phyloP scores from a whole-genome alignment of 2,797 vertebrate genomes.

The Micropoecilia bifurca region DNA sequence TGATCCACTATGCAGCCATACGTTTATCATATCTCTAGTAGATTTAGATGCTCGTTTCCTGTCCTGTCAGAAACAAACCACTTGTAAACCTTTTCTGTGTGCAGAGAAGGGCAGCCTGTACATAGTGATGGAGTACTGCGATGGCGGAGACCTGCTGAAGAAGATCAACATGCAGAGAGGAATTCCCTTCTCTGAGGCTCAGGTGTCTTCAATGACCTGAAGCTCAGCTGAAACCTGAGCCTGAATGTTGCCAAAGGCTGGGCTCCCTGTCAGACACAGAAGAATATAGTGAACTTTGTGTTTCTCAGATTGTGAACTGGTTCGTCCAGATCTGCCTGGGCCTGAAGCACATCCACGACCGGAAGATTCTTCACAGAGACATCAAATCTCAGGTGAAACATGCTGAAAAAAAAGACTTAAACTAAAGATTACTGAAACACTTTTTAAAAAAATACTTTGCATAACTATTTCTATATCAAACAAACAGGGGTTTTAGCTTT shows the following conservation, averaged over 20 bases:
- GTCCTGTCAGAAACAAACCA: not conserved
- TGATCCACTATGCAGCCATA: not conserved
- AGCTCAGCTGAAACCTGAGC: too few species aligned
- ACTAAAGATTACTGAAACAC: not conserved
- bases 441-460: not conserved
- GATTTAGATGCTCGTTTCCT: not conserved
- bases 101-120: constrained; percentile 85
- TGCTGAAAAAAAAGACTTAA: not conserved
- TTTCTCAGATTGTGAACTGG: constrained; percentile 87
- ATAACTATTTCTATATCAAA: not conserved
- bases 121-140: constrained; percentile 95
- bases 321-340: constrained; percentile 95
- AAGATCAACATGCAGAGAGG: constrained; percentile 87
- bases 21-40: not conserved
- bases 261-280: not conserved
- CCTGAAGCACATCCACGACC: constrained; percentile 93
- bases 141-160: constrained; percentile 92
- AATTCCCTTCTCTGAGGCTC: constrained; percentile 86
- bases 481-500: not conserved
- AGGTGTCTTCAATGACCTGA: constrained; percentile 73
- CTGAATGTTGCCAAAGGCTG: not conserved
- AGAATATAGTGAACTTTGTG: not conserved
- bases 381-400: constrained; percentile 87
- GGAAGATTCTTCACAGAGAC: constrained; percentile 93
- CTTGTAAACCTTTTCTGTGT: not conserved